Evolutionary conservation across 2,113 vertebrate genomes (phyloP).

Genomic region (Petrocephalus zakoni): DNA sequence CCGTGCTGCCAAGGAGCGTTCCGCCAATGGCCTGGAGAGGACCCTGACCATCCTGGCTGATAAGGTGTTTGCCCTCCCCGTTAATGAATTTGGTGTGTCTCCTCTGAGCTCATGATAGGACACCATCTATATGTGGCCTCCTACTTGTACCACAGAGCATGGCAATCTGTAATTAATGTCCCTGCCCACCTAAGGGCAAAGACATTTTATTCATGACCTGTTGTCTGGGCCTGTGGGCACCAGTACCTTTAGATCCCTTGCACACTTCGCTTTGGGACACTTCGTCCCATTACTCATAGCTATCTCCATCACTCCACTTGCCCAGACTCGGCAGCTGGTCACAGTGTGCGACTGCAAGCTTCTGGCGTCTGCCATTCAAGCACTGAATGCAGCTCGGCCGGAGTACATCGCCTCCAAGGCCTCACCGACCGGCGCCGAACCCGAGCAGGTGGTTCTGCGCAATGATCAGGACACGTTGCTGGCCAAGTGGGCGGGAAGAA

Average conservation of each 20-base stretch:
- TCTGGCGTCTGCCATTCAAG: constrained; percentile 82
- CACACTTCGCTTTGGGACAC: neutral
- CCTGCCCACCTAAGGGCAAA: neutral
- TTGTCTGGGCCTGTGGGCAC: neutral
- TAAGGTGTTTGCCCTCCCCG: constrained; percentile 66
- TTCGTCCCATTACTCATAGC: neutral
- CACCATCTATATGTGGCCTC: neutral
- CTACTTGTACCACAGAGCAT: neutral
- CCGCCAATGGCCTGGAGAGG: constrained; percentile 86
- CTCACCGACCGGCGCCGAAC: constrained; percentile 74
- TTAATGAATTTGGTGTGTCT: neutral
- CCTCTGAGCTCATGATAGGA: neutral
- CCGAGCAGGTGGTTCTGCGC: constrained; percentile 82
- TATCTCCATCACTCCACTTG: neutral
- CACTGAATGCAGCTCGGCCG: constrained; percentile 82
- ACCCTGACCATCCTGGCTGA: constrained; percentile 90
- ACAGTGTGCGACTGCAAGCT: constrained; percentile 93
- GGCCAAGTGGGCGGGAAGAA: constrained; percentile 74
- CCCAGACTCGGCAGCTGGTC: constrained; percentile 88
- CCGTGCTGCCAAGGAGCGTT: constrained; percentile 89
- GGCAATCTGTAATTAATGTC: neutral
- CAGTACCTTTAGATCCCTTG: neutral
- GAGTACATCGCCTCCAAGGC: constrained; percentile 78
- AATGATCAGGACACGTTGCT: constrained; percentile 69
- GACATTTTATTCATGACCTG: neutral